These are phyloP conservation scores for Heliconius eleuchia DNA, from an alignment of 1,140 invertebrate genomes.

Conservation along the genomic window DNA sequence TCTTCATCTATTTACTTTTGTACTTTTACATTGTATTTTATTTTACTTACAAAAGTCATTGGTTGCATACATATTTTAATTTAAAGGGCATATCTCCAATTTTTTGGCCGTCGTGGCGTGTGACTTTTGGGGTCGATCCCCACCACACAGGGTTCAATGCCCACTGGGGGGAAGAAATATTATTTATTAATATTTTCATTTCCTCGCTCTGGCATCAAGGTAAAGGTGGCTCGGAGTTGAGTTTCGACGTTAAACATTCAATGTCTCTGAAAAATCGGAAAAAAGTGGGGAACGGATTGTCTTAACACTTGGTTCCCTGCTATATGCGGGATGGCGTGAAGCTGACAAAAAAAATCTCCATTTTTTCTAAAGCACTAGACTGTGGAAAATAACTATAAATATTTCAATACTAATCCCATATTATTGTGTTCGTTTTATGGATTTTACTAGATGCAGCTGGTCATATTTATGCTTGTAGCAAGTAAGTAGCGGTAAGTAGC, in stretches of 20 bases:
- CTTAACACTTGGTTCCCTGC: too few relatives aligned
- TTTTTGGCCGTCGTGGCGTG: too few relatives aligned
- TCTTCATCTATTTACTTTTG: slow-evolving; percentile 51
- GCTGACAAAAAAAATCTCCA: slow-evolving; percentile 6
- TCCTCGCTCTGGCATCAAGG: too few relatives aligned
- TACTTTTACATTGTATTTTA: slow-evolving; percentile 48
- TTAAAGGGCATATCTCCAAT: slow-evolving; percentile 19
- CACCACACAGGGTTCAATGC: too few relatives aligned
- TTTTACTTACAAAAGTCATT: slow-evolving; percentile 41
- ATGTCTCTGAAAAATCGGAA: too few relatives aligned
- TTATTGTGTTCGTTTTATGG: not conserved
- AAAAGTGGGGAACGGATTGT: too few relatives aligned
- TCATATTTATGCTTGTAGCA: slow-evolving; percentile 2
- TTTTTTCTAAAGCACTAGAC: slow-evolving; percentile 20
- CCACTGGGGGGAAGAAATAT: too few relatives aligned
- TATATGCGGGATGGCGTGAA: too few relatives aligned
- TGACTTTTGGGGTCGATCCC: too few relatives aligned
- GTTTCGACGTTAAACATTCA: too few relatives aligned
- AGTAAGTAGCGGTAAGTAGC: slow-evolving; percentile 5
- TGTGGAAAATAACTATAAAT: not conserved
- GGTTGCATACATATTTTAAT: slow-evolving; percentile 25
- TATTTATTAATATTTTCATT: too few relatives aligned
- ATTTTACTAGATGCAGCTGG: slow-evolving; percentile 1
- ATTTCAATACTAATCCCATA: not conserved
- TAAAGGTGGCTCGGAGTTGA: too few relatives aligned